Base-by-base conservation (phyloP, 2,797 vertebrate genomes). In the Poecilia picta region DNA sequence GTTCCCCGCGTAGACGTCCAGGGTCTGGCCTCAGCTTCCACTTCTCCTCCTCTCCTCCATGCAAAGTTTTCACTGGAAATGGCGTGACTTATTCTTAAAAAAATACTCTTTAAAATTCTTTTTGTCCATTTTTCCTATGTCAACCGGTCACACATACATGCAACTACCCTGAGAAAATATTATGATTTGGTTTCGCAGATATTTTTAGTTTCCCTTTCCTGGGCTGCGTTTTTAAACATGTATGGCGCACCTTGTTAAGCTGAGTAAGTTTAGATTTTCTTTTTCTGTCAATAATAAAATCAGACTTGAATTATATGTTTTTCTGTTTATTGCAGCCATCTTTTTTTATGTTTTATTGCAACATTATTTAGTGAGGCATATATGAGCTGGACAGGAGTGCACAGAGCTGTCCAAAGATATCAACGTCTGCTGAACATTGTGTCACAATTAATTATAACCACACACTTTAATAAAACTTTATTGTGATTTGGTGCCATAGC, bases 51-150 rank as follows among this genome's bases (percentile, higher is more conserved):
- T 86, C 72, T 46, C 85, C 78, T 81, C 76, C 3, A 85, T 15
- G 57, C 28, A 83, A 28, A 25, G 87, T 92, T 92, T 93, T 94
- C 81, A 89, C 12, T 70, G 86, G 90, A 92, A 92, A 93, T 87
- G 79, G 83, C 89, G 80, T 88, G 89, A 85, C 90, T 57, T 53
- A 11, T 90, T 87, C 91, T 92, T 85, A 88, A 88, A 88, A 89
- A 94, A 95, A 93, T 88, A 90, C 88, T 75, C 84, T 84, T 74
- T 88, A 94, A 95, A 93, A 93, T 93, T 87, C 83, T 92, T 92
- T 90, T 88, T 89, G 93, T 95, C 88, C 94, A 87, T 95, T 96
- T 95, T 94, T 72, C 86, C 93, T 93, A 87, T 93, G 92, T 89
- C 89, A 82, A 87, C 80, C 89, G 89, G 91, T 94, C 93, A 90